Base-by-base conservation (phyloP, 2,797 vertebrate genomes). In the Gymnodraco acuticeps region DNA sequence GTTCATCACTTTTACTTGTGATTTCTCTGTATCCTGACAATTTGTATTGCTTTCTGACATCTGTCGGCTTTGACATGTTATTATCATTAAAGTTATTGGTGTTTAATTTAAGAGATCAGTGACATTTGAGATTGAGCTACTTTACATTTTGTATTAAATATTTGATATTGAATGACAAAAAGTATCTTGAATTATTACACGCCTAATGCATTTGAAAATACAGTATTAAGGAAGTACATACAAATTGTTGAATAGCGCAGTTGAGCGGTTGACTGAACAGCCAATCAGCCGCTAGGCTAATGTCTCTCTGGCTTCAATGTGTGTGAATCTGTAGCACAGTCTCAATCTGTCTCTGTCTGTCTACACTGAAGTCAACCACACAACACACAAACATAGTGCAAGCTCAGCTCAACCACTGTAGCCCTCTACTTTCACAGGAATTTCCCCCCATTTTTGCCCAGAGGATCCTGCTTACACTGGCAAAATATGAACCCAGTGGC, bases 351-450 rank as follows among this genome's bases (percentile, higher is more conserved):
- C 70, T 85, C 73, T 86, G 66, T 71, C 80, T 62, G 81, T 86
- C 84, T 75, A 73, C 84, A 76, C 55, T 42, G 76, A 75, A 64
- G 61, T 73, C 85, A 89, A 90, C 92, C 91, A 79, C 91, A 90
- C 86, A 84, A 91, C 85, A 88, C 88, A 87, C 86, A 89, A 89
- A 85, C 80, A 90, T 82, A 92, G 64, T 88, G 90, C 92, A 88
- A 88, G 78, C 89, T 92, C 90, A 92, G 88, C 91, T 87, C 79
- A 78, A 90, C 89, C 80, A 46, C 89, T 76, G 77, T 41, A 80
- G 77, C 78, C 77, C 52, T 89, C 82, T 81, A 89, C 84, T 90
- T 92, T 93, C 75, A 83, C 78, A 85, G 89, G 90, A 92, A 94
- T 92, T 85, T 62, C 60, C 84, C 83, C 84, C 78, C 55, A 19